phyloP scores from a whole-genome alignment of 2,888 invertebrate species.

The Hydrotaea diabolus region DNA sequence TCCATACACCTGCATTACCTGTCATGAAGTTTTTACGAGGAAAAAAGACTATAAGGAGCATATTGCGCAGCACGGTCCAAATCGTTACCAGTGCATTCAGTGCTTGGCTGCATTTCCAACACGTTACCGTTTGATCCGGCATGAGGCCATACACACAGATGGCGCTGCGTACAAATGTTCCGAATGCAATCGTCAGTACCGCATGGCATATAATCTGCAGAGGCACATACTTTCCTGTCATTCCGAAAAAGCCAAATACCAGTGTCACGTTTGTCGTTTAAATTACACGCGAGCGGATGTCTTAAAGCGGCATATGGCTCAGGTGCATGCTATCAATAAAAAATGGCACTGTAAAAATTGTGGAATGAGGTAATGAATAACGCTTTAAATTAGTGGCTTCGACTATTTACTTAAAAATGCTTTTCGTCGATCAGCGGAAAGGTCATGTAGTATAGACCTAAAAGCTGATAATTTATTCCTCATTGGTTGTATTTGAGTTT shows the following conservation, averaged over 20 bases:
- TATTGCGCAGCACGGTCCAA: slow-evolving; percentile 66
- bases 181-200: slow-evolving; percentile 65
- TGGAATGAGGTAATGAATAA: not conserved
- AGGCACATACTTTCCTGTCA: slow-evolving; percentile 66
- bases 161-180: slow-evolving; percentile 52
- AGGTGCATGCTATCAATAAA: slow-evolving; percentile 57
- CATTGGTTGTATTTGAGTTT: too few species aligned
- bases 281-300: slow-evolving; percentile 67
- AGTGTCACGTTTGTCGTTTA: slow-evolving; percentile 66
- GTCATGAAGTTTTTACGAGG: slow-evolving; percentile 26
- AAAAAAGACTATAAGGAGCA: slow-evolving; percentile 64
- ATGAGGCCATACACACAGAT: slow-evolving; percentile 67
- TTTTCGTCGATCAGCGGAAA: too few species aligned
- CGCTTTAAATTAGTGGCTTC: too few species aligned
- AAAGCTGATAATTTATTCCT: too few species aligned
- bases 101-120: slow-evolving; percentile 57
- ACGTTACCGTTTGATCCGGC: slow-evolving; percentile 65
- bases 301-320: slow-evolving; percentile 68
- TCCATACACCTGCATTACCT: slow-evolving; percentile 53
- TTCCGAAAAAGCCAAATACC: not conserved
- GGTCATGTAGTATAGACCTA: too few species aligned
- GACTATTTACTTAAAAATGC: too few species aligned
- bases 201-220: slow-evolving; percentile 65
- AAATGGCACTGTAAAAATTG: slow-evolving; percentile 42
- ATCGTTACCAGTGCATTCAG: slow-evolving; percentile 67